A percentile compares a stretch with the other conserved stretches of the same genome.
These are phyloP conservation scores for Pedicia rivosa DNA, from an alignment of 2,888 invertebrate species.

Conservation along the genomic window DNA sequence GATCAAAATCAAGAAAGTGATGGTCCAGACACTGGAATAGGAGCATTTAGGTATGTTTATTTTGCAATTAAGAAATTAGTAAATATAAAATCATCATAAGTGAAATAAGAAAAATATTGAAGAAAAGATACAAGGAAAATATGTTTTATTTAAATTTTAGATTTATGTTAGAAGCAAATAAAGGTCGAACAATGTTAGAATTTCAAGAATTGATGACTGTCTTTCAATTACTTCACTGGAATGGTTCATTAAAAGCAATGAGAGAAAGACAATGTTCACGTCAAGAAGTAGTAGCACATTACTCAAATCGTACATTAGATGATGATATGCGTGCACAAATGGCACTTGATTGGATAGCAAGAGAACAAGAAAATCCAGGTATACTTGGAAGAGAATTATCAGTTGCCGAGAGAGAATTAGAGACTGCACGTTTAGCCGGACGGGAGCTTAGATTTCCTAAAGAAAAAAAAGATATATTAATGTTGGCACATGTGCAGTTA, in stretches of 20 bases:
- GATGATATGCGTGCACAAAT: conserved; percentile 94
- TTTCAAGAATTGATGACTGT: conserved; percentile 97
- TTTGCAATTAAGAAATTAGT: neutral
- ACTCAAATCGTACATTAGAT: conserved; percentile 80
- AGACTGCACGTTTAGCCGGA: conserved; percentile 72
- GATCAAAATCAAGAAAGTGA: conserved; percentile 41
- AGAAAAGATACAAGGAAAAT: conserved; percentile 1
- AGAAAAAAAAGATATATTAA: conserved; percentile 87
- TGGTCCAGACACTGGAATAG: conserved; percentile 53
- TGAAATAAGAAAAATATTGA: conserved; percentile 4
- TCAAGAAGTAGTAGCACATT: conserved; percentile 85
- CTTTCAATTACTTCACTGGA: conserved; percentile 91
- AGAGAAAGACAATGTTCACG: conserved; percentile 86
- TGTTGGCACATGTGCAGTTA: conserved; percentile 75
- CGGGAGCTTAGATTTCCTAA: conserved; percentile 86
- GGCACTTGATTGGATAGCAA: conserved; percentile 89
- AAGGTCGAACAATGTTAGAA: conserved; percentile 87
- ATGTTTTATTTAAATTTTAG: conserved; percentile 27
- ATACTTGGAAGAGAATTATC: conserved; percentile 67
- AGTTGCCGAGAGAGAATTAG: conserved; percentile 72
- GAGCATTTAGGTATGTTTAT: conserved; percentile 41
- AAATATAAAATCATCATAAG: neutral
- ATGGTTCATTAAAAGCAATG: conserved; percentile 92
- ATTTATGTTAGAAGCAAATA: conserved; percentile 63
- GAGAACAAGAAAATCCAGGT: conserved; percentile 56